phyloP scores from a whole-genome alignment of 2,888 invertebrate genomes.

The Dysmachus trigonus region DNA sequence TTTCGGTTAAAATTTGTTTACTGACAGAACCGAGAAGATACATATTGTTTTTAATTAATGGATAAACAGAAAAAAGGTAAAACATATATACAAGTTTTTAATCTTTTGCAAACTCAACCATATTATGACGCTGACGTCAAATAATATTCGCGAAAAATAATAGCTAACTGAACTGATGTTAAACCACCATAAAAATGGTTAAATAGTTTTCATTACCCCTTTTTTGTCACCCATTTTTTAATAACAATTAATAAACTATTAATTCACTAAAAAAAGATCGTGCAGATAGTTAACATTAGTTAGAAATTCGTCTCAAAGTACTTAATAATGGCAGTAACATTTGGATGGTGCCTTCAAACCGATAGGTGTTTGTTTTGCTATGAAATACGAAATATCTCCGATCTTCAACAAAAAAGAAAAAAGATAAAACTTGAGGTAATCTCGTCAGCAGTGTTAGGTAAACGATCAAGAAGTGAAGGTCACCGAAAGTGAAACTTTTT shows the following conservation, averaged over 20 bases:
- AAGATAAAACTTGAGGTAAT: not conserved
- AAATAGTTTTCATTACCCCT: not conserved
- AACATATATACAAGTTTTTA: not conserved
- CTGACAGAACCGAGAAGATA: not conserved
- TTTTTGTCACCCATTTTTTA: not conserved
- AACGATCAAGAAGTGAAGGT: slow-evolving; percentile 8
- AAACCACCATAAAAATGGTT: not conserved
- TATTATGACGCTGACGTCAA: not conserved
- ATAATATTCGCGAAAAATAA: not conserved
- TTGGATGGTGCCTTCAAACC: not conserved
- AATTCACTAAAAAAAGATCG: not conserved
- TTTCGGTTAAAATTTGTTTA: no score
- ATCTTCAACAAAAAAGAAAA: not conserved
- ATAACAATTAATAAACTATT: not conserved
- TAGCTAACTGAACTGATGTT: not conserved
- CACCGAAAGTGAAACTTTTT: slow-evolving; percentile 9
- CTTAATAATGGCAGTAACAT: not conserved
- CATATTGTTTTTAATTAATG: not conserved
- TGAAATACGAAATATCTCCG: not conserved
- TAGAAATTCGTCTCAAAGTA: not conserved
- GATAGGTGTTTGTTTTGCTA: not conserved
- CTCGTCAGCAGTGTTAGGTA: not conserved
- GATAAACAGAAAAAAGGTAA: not conserved
- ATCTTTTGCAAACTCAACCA: not conserved
- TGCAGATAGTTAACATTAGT: not conserved